Conservation (phyloP, 2,888 invertebrate species). For the Lithodes maja region DNA sequence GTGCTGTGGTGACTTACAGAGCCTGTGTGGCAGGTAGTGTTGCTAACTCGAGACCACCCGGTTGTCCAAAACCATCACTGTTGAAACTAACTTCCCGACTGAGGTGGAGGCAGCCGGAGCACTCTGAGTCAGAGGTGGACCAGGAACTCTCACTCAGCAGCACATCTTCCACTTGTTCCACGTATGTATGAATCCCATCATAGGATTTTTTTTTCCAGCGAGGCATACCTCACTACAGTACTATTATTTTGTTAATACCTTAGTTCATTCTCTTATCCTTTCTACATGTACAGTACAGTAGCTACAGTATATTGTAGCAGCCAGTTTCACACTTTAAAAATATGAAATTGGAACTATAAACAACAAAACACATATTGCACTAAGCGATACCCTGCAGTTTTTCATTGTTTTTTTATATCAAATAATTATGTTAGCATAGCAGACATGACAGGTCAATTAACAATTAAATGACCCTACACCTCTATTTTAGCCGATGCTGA, state of each 20-base stretch:
- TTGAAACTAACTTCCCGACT: conserved; percentile 59
- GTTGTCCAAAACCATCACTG: conserved; percentile 36
- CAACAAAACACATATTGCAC: too few species aligned
- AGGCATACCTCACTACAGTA: conserved; percentile 53
- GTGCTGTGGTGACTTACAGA: conserved; percentile 45
- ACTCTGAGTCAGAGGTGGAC: conserved; percentile 69
- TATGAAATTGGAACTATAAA: too few species aligned
- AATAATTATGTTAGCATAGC: too few species aligned
- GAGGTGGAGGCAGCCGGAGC: conserved; percentile 68
- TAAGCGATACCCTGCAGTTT: too few species aligned
- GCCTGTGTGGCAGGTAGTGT: conserved; percentile 46
- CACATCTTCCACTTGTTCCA: conserved; percentile 69
- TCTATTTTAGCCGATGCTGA: too few species aligned
- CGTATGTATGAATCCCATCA: conserved; percentile 69
- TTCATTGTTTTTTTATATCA: too few species aligned
- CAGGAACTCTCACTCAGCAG: conserved; percentile 70
- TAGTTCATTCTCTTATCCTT: too few species aligned
- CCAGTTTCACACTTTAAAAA: too few species aligned
- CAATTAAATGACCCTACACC: too few species aligned
- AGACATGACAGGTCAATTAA: too few species aligned
- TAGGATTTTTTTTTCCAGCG: conserved; percentile 65
- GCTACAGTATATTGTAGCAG: too few species aligned
- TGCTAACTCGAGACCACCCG: conserved; percentile 50
- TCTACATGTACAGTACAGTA: too few species aligned
- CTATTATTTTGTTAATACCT: background rate